Base-by-base conservation (phyloP, 2,113 vertebrate species). In the Hyperoodon ampullatus region DNA sequence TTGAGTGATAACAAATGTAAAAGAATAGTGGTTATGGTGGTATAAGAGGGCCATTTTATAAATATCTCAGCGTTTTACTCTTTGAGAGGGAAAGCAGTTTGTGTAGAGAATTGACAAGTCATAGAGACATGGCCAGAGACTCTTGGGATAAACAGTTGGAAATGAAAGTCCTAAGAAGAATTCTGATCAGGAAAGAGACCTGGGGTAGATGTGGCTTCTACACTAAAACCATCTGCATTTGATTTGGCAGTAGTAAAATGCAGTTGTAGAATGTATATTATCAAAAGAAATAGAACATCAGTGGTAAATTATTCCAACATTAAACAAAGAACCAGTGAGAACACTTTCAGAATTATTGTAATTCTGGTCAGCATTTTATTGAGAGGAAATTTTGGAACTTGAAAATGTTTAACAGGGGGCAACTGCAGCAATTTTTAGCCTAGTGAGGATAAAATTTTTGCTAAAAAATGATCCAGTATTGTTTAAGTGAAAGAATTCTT, bases 321-420 rank as follows among this genome's bases (percentile, higher is more conserved):
- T 96, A 96, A 97, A 47, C 65, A 94, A 95, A 18, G 58, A 97
- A 83, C 71, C 90, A 80, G 24, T 16, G 39, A 96, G 68, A 94
- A 83, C n/a, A 82, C 81, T 70, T 85, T 95, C 14, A 70, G 77
- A 97, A 97, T 86, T 82, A 16, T n/a, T 90, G 68, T 93, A 74
- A 80, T 96, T 95, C 96, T 95, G 97, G 92, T 74, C 47, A 93
- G 66, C 30, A 39, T 96, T 97, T 97, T 96, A 97, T 50, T 93
- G 86, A 96, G 72, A 95, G 95, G 94, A 98, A 97, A 96, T 95
- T 63, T 72, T 63, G 60, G 82, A 97, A 74, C 97, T 81, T 77
- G 93, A 95, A 97, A 98, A 72, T 90, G 63, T 94, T 91, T 88
- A 97, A 90, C 95, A 95, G 82, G 89, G 97, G 93, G 90, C 58